Evolutionary conservation across 2,113 vertebrate species (phyloP).

Genomic region (Bujurquina vittata): DNA sequence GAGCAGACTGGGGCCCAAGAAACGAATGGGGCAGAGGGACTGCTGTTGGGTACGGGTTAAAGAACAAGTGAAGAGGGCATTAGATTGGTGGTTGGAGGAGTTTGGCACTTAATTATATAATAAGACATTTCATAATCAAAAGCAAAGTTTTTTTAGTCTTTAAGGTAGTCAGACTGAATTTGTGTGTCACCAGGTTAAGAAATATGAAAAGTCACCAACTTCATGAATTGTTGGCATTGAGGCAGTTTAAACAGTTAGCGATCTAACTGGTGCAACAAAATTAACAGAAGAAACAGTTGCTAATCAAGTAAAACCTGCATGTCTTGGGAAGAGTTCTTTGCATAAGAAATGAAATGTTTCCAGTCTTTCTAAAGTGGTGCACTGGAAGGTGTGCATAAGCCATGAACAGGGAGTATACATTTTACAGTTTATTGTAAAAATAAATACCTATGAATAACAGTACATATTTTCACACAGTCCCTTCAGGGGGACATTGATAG

Average conservation of each 20-base stretch:
- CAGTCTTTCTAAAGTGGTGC: too few relatives aligned
- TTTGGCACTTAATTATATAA: background rate
- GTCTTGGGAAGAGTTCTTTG: too few relatives aligned
- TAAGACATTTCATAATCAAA: too few relatives aligned
- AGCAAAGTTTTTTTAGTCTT: background rate
- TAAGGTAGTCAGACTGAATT: background rate
- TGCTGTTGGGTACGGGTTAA: background rate
- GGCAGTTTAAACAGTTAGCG: background rate
- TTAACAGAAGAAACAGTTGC: too few relatives aligned
- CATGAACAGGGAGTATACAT: too few relatives aligned
- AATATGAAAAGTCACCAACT: background rate
- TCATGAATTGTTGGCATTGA: background rate
- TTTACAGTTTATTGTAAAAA: too few relatives aligned
- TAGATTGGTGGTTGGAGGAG: background rate
- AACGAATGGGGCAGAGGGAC: slow-evolving; percentile 32
- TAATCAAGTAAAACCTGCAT: too few relatives aligned
- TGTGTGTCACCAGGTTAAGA: background rate
- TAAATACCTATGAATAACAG: background rate
- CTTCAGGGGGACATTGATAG: background rate
- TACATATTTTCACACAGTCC: background rate
- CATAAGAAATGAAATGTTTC: too few relatives aligned
- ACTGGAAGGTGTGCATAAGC: too few relatives aligned
- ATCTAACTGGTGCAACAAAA: too few relatives aligned
- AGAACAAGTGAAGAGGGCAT: background rate
- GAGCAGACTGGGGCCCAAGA: slow-evolving; percentile 41